phyloP scores from a whole-genome alignment of 92 coral and sea anemone species.

The Pocillopora grandis region DNA sequence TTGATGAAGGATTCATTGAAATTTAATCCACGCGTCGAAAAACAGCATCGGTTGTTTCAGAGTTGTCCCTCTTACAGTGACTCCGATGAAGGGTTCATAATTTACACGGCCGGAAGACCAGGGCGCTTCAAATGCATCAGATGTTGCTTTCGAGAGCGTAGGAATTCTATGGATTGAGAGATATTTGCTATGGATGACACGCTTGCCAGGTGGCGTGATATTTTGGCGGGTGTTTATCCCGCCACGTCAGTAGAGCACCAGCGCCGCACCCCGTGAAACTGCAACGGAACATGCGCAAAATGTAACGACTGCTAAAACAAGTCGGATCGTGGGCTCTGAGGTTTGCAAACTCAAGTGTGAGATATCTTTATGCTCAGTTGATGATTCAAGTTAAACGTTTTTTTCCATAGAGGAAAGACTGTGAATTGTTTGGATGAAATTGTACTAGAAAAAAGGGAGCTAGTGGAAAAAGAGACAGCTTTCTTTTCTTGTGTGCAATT shows the following conservation, averaged over 20 bases:
- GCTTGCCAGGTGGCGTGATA: slow-evolving; percentile 52
- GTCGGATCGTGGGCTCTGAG: not conserved
- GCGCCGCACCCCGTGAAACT: slow-evolving; percentile 41
- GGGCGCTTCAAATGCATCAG: not conserved
- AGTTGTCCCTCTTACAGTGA: not conserved
- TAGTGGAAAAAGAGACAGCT: not conserved
- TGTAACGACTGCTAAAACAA: slow-evolving; percentile 15
- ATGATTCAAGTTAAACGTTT: no score
- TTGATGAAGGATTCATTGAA: slow-evolving; percentile 20
- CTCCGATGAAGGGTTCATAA: not conserved
- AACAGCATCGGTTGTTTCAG: not conserved
- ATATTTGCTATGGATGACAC: slow-evolving; percentile 58
- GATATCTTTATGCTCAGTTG: no score
- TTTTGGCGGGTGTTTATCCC: slow-evolving; percentile 39
- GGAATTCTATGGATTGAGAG: not conserved
- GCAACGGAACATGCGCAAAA: slow-evolving; percentile 18
- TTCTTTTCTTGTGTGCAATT: not conserved
- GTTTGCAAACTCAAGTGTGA: no score
- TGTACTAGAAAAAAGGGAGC: no score
- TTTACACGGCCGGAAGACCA: slow-evolving; percentile 8
- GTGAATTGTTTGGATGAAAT: no score
- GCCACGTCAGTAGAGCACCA: slow-evolving; percentile 49
- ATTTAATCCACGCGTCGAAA: not conserved
- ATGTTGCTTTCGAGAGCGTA: slow-evolving; percentile 12
- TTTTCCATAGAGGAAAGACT: no score